Evolutionary conservation across 2,888 invertebrate genomes (phyloP).

Genomic region (Papilio elwesi): DNA sequence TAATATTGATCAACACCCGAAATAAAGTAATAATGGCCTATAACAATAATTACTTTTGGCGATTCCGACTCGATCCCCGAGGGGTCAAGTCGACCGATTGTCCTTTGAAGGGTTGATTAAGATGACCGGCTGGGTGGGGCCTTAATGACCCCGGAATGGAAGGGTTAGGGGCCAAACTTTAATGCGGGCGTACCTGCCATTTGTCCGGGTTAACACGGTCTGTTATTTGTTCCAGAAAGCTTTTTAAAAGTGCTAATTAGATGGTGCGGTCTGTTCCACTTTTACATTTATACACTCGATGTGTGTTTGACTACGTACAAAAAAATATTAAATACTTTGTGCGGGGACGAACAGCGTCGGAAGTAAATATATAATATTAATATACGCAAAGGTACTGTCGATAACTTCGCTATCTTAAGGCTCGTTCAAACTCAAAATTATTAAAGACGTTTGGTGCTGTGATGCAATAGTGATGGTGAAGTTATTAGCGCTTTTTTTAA

Average conservation of each 20-base stretch:
- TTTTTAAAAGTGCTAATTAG: constrained; percentile 75
- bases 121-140: constrained; percentile 71
- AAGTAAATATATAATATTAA: not conserved
- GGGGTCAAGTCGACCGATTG: constrained; percentile 78
- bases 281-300: constrained; percentile 3
- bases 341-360: not conserved
- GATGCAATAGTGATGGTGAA: not conserved
- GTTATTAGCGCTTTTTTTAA: too few relatives aligned
- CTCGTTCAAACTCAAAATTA: not conserved
- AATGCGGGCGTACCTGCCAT: constrained; percentile 77
- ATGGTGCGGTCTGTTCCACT: constrained; percentile 42
- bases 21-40: constrained; percentile 73
- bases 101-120: constrained; percentile 82
- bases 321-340: not conserved
- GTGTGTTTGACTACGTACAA: not conserved
- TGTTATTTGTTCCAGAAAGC: constrained; percentile 61
- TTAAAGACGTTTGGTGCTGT: not conserved
- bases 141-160: constrained; percentile 65
- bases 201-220: constrained; percentile 63
- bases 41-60: constrained; percentile 79
- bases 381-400: too few relatives aligned
- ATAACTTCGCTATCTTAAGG: not conserved
- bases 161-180: constrained; percentile 68
- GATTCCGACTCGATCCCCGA: constrained; percentile 59
- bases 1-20: constrained; percentile 64